These are phyloP conservation scores for Castor canadensis DNA, from an alignment of 2,113 vertebrate genomes.

Conservation along the genomic window DNA sequence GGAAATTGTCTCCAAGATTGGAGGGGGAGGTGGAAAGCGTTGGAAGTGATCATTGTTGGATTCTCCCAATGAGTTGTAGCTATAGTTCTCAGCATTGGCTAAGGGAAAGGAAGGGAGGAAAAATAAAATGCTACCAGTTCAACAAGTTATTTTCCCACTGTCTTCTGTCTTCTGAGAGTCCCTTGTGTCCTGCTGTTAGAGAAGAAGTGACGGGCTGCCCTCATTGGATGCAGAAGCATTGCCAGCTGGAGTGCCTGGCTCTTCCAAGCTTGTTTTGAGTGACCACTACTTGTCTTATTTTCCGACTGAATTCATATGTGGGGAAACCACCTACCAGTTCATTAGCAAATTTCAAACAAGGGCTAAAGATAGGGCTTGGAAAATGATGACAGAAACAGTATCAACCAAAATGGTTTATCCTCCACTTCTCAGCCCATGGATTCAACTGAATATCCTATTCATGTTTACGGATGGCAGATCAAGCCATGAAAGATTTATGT, in stretches of 20 bases:
- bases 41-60: constrained; percentile 86
- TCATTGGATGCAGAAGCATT: neutral
- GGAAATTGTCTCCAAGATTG: constrained; percentile 88
- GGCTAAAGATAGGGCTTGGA: neutral
- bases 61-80: constrained; percentile 84
- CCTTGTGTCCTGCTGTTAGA: neutral
- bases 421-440: neutral
- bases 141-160: neutral
- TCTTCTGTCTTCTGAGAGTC: neutral
- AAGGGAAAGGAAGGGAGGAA: constrained; percentile 3
- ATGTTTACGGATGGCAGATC: neutral
- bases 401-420: neutral
- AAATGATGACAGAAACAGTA: neutral
- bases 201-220: neutral
- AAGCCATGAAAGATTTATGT: neutral
- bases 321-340: neutral
- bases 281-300: neutral
- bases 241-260: neutral
- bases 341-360: constrained; percentile 44
- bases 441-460: neutral
- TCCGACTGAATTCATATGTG: neutral
- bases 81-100: constrained; percentile 86
- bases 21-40: constrained; percentile 88
- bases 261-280: constrained; percentile 12
- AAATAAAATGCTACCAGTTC: neutral